phyloP scores from a whole-genome alignment of 2,113 vertebrate species.

The Muscicapa adusta region DNA sequence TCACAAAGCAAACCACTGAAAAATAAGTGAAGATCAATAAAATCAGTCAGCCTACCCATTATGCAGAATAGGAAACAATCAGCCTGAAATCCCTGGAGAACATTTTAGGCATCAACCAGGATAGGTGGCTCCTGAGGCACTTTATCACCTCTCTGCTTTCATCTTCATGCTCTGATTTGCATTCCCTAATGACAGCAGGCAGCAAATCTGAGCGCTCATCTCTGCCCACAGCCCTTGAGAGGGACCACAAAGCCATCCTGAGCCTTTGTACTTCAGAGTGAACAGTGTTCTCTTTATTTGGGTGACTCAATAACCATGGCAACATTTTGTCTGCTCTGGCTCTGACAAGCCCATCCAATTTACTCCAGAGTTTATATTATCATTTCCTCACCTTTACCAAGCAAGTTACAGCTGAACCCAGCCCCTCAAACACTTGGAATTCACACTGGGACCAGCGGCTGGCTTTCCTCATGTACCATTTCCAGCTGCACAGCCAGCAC shows the following conservation, averaged over 20 bases:
- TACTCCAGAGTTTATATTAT: not conserved
- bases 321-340: slow-evolving; percentile 43
- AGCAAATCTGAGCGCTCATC: not conserved
- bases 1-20: not conserved
- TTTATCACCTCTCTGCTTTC: not conserved
- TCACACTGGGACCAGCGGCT: not conserved
- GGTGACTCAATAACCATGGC: slow-evolving; percentile 40
- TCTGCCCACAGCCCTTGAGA: not conserved
- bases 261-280: not conserved
- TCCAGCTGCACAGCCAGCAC: not conserved
- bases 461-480: not conserved
- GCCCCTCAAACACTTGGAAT: not conserved
- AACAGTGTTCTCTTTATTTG: slow-evolving; percentile 9
- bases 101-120: not conserved
- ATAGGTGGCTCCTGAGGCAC: not conserved
- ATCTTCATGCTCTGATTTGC: slow-evolving; percentile 16
- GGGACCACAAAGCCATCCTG: slow-evolving; percentile 7
- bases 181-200: not conserved
- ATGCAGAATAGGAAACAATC: slow-evolving; percentile 18
- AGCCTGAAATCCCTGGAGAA: not conserved
- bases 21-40: slow-evolving; percentile 46
- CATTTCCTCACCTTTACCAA: not conserved
- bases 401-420: not conserved
- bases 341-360: slow-evolving; percentile 51
- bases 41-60: not conserved